A percentile compares a stretch with the other conserved stretches of the same genome.
These are phyloP conservation scores for Thryonomys swinderianus DNA, from an alignment of 2,113 vertebrate genomes.

Conservation along the genomic window DNA sequence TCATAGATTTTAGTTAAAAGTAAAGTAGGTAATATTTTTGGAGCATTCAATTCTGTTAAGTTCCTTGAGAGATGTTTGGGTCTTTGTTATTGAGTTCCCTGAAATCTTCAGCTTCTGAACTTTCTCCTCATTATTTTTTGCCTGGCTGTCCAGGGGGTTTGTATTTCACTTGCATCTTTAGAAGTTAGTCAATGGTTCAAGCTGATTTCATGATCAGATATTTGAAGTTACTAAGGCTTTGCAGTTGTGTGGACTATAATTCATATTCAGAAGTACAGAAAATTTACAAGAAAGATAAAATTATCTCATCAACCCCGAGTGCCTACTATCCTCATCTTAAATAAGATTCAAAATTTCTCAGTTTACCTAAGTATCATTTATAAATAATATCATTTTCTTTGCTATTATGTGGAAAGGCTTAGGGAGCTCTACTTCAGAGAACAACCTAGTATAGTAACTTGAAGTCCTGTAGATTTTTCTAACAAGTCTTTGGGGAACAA, in stretches of 20 bases:
- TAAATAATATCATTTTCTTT: background rate
- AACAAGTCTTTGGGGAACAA: background rate
- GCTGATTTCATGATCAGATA: background rate
- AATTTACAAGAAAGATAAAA: background rate
- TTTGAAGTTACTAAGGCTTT: background rate
- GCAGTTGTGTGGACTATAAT: background rate
- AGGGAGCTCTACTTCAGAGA: background rate
- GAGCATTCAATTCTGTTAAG: background rate
- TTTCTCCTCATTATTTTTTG: background rate
- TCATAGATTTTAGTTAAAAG: constrained; percentile 17
- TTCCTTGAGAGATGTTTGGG: background rate
- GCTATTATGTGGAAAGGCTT: background rate
- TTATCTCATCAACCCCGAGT: background rate
- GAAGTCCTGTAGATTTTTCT: background rate
- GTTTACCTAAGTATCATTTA: background rate
- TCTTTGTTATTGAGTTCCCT: background rate
- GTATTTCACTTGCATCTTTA: background rate
- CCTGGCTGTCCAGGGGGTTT: background rate
- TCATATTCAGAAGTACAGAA: background rate
- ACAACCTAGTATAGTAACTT: background rate
- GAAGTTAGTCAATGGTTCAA: background rate
- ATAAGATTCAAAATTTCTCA: background rate
- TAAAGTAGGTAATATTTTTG: background rate
- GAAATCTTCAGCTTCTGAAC: background rate
- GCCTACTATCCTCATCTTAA: background rate